Evolutionary conservation across 2,888 invertebrate genomes (phyloP), one percentile per base, ranked within the genome.

Genomic region (Achlya flavicornis): DNA sequence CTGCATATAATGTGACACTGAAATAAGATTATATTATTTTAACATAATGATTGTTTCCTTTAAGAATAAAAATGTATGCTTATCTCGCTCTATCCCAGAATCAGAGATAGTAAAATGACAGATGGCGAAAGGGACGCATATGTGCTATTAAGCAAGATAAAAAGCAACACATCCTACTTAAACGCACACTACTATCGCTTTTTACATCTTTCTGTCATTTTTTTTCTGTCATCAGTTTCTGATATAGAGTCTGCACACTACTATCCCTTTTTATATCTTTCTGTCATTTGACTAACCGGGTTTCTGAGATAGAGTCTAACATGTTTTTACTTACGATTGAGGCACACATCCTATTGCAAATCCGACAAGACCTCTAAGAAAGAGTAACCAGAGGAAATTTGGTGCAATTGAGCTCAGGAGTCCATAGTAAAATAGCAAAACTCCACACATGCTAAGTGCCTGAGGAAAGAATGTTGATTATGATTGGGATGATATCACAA

Each of bases 271-370:
- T 26, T 26, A 26, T 1, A 26, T 26, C 1, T 26, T 26, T 26
- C 26, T 26, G 26, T 26, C 26, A 26, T 26, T 26, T 26, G 26
- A 26, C 26, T 26, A 26, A 1, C 26, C 26, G 26, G 26, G 26
- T 26, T 26, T 26, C 26, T 26, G 26, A 26, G 26, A 26, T 2
- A 26, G 26, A 26, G 26, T 26, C 26, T 26, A 26, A 26, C 26
- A 26, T 26, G 26, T 26, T 3, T 53, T n/a, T 19, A 96, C 97
- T 96, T 95, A 98, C 98, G 98, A 98, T 91, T 99, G 99, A 63
- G 99, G 98, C 48, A 98, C 98, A 85, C 99, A 98, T 74, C 99
- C 99, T 80, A 99, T 98, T 26, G 98, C 98, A 92, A 99, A 98
- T 58, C 99, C 99, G 12, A 98, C 98, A 10, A 98, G 94, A 14